Percentiles rank a stretch among this genome's conserved stretches.
Evolutionary conservation across 2,888 invertebrate species (phyloP).

Genomic region (Tryphoninae sp.): DNA sequence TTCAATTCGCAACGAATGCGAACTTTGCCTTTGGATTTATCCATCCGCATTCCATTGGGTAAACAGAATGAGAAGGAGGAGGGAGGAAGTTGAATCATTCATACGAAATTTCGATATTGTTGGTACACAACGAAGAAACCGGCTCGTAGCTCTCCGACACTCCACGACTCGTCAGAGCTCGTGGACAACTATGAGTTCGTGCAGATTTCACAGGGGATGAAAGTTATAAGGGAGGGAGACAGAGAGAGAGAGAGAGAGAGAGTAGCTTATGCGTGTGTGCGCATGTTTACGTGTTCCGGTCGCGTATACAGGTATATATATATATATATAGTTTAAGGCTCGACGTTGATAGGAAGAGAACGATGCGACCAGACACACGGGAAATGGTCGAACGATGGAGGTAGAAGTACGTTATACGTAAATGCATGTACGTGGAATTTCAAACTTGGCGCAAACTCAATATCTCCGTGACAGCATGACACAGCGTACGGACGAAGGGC

Average conservation of each 20-base stretch:
- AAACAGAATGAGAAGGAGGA: too few species aligned
- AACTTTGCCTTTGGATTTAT: too few species aligned
- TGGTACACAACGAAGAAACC: too few species aligned
- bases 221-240: slow-evolving; percentile 1
- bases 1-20: too few species aligned
- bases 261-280: neutral
- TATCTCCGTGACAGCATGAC: slow-evolving; percentile 39
- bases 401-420: slow-evolving; percentile 26
- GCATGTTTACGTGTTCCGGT: neutral
- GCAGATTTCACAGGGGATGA: slow-evolving; percentile 5
- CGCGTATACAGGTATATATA: neutral
- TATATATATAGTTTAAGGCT: neutral
- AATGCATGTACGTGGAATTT: slow-evolving; percentile 27
- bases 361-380: slow-evolving; percentile 21
- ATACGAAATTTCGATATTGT: too few species aligned
- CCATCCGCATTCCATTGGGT: too few species aligned
- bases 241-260: too few species aligned
- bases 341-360: neutral
- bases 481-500: slow-evolving; percentile 28
- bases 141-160: neutral
- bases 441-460: slow-evolving; percentile 49
- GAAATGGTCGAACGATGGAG: slow-evolving; percentile 8
- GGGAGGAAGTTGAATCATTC: too few species aligned
- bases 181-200: neutral
- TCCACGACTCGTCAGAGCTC: neutral